A percentile compares a stretch with the other conserved stretches of the same genome.
Conservation (phyloP, 2,113 vertebrate species). For the Trematomus loennbergii region DNA sequence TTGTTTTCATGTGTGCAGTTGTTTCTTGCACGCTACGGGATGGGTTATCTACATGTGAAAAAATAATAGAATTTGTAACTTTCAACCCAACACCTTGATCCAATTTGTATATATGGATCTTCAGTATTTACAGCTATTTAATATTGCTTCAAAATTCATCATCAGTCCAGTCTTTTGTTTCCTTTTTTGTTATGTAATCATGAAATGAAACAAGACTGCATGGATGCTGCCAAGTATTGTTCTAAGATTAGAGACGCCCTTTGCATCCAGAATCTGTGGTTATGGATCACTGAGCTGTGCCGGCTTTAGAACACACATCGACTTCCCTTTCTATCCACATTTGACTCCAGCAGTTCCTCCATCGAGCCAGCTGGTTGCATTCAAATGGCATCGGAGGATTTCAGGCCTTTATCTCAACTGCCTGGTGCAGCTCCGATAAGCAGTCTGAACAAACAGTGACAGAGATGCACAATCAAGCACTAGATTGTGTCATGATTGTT, state of each 20-base stretch:
- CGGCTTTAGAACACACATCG: background rate
- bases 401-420: background rate
- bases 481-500: background rate
- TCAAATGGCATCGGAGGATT: conserved; percentile 4
- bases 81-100: too few species aligned
- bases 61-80: too few species aligned
- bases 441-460: background rate
- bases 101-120: too few species aligned
- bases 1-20: background rate
- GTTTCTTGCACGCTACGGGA: background rate
- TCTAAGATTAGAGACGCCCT: background rate
- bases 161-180: background rate
- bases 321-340: background rate
- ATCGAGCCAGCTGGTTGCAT: background rate
- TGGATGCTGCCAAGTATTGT: background rate
- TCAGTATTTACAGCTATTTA: too few species aligned
- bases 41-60: background rate
- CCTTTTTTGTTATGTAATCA: background rate
- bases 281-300: conserved; percentile 5
- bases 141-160: background rate
- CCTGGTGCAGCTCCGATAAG: background rate
- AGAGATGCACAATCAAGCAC: background rate
- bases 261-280: conserved; percentile 16
- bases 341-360: background rate
- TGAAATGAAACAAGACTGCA: background rate